phyloP scores from a whole-genome alignment of 1,140 invertebrate genomes.

The Drosophila albomicans region DNA sequence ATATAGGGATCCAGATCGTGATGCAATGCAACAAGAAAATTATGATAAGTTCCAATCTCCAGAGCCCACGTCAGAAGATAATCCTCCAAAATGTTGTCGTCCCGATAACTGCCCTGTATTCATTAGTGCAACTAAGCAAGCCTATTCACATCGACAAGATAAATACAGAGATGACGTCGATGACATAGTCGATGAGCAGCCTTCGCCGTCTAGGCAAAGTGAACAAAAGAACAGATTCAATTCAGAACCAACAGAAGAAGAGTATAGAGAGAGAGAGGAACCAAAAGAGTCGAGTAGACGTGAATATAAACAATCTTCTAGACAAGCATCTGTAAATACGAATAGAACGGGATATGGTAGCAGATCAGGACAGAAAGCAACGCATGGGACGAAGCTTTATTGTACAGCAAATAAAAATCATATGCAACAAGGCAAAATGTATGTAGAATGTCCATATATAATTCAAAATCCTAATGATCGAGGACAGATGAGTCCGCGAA shows the following conservation, averaged over 20 bases:
- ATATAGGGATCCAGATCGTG: not conserved
- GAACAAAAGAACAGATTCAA: not conserved
- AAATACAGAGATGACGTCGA: not conserved
- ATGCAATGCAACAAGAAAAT: not conserved
- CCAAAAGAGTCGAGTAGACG: not conserved
- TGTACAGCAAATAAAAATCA: not conserved
- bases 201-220: not conserved
- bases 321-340: not conserved
- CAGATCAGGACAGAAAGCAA: too few species aligned
- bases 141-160: not conserved
- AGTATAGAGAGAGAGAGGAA: not conserved
- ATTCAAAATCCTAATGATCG: not conserved
- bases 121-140: not conserved
- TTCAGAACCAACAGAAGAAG: not conserved
- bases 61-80: constrained; percentile 18
- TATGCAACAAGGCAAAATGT: not conserved
- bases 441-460: not conserved
- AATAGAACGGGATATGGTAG: not conserved
- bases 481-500: not conserved
- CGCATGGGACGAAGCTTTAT: not conserved
- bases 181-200: not conserved
- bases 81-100: not conserved
- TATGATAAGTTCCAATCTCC: constrained; percentile 1
- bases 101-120: not conserved
- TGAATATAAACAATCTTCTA: too few species aligned